Evolutionary conservation across 1,140 invertebrate species (phyloP), one percentile per base, ranked within the genome.

Genomic region (Rhynchophorus ferrugineus): DNA sequence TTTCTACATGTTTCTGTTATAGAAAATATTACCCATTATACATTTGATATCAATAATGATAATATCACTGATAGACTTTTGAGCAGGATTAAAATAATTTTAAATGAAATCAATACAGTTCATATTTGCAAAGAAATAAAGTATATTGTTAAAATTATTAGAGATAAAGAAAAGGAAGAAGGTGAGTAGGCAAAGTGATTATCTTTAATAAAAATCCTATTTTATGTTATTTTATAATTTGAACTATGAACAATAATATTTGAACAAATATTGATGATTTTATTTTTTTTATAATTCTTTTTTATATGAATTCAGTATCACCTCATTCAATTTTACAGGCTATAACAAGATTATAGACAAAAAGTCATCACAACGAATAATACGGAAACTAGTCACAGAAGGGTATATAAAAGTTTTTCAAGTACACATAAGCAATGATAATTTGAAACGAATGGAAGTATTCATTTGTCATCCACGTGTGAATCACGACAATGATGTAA

Each of bases 401-500:
- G 78, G 80, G 3, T 71, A 79, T 29, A 66, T 85, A 1, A 82
- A 79, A 64, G 72, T 74, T 22, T 75, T 80, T 2, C 76, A 76
- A 62, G 62, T 81, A n/a, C 71, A 71, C 1, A 59, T 83, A 20
- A 75, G 67, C 44, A 68, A 64, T 17, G 68, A 72, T 13, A 68
- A 72, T 0, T 69, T 71, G 47, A 65, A 71, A 3, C 78, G 76
- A 59, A 61, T 63, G 9, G 56, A 78, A 6, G 71, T 67, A 11
- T 80, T 82, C 54, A 71, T 85, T 33, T 81, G 80, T 55, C 71
- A 79, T 59, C 77, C 77, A 7, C 69, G 60, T 35, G 67, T 83
- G 21, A 64, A 69, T 47, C 47, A 70, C 42, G 68, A 78, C 45
- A 71, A 81, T 67, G 63, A 73, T 3, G 59, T 77, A 1, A 73